Evolutionary conservation across 92 coral and sea anemone genomes (phyloP), one percentile per base, ranked within the genome.

Genomic region (Actinernus sp.): DNA sequence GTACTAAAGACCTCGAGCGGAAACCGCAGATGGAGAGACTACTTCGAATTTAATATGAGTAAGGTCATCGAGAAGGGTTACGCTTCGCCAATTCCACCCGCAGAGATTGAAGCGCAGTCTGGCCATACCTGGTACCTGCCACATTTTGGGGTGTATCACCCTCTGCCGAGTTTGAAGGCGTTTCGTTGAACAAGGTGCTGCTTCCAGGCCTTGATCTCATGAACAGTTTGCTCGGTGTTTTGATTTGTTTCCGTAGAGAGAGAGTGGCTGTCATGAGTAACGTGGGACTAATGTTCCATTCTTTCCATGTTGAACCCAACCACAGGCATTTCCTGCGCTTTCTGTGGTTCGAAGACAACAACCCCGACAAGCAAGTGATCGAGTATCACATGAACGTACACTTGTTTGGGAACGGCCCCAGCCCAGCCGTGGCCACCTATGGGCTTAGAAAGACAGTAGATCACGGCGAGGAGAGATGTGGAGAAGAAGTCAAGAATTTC

Each of bases 401-500:
- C 41, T 14, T 36, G 7, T 36, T 36, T 36, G 41, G 41, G 8
- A 36, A 36, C 14, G 41, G 41, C 8, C 41, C 41, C 7, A 36
- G 41, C 41, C 41, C 41, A 7, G 41, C 41, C 41, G 41, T 36
- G 7, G 41, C 41, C 41, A 36, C 41, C 41, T 36, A 7, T 14
- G 41, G 41, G 7, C 41, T 36, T 36, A 65, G 82, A 26, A 55
- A 17, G 51, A 79, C 92, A 4, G 76, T 73, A 8, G 53, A 58
- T 49, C 70, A 71, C 72, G 91, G 92, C 87, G 92, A 79, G 92
- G 78, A 86, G 92, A 22, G 32, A 6, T 60, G 38, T 24, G 74
- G 72, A 24, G 55, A 38, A 13, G 60, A 51, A 2, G 68, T 38
- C 3, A 64, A 33, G 28, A 61, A 84, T 13, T 84, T 84, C 63